These are phyloP conservation scores for Protobothrops mucrosquamatus DNA, from an alignment of 2,113 vertebrate species.

Conservation along the genomic window DNA sequence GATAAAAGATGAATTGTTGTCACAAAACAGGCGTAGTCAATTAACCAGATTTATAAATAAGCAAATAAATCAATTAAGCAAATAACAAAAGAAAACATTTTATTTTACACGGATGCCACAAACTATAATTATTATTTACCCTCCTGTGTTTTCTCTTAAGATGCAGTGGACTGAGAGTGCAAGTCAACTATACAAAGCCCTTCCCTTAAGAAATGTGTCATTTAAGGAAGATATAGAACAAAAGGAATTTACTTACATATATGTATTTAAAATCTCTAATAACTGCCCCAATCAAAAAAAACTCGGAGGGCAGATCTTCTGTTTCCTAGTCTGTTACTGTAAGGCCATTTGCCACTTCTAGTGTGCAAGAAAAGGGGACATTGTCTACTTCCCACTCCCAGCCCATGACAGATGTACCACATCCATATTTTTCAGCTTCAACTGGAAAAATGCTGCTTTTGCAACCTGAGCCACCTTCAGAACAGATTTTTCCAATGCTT, in stretches of 20 bases:
- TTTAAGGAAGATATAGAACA: neutral
- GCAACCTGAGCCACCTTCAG: neutral
- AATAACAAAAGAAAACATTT: slow-evolving; percentile 35
- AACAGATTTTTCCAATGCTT: neutral
- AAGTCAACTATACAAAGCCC: neutral
- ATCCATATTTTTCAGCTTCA: neutral
- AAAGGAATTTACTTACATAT: neutral
- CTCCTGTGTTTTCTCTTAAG: slow-evolving; percentile 22
- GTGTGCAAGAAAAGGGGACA: neutral
- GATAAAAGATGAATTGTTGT: slow-evolving; percentile 39
- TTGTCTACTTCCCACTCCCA: neutral
- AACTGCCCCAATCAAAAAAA: neutral
- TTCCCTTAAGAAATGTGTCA: neutral
- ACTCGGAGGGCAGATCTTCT: neutral
- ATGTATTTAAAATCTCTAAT: neutral
- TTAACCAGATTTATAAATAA: slow-evolving; percentile 48
- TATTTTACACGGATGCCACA: slow-evolving; percentile 27
- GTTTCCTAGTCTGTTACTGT: neutral
- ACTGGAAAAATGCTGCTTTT: neutral
- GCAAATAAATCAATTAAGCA: slow-evolving; percentile 30
- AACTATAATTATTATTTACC: slow-evolving; percentile 26
- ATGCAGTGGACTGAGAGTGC: slow-evolving; percentile 11
- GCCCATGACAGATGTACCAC: neutral
- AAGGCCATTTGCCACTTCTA: neutral
- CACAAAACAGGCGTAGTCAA: slow-evolving; percentile 52